phyloP scores from a whole-genome alignment of 2,888 invertebrate genomes.

The Cephalotes varians region DNA sequence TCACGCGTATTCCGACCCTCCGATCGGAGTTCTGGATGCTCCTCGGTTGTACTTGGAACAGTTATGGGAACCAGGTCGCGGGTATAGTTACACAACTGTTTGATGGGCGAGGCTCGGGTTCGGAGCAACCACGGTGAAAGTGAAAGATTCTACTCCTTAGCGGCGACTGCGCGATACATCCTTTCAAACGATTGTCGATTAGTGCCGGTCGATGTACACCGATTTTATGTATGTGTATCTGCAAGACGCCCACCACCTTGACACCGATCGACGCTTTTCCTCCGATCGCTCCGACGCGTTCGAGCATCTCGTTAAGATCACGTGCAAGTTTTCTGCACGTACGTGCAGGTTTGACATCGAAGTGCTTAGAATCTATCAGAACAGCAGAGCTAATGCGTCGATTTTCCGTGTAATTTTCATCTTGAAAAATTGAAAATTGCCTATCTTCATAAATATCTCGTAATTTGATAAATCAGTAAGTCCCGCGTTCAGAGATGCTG shows the following conservation, averaged over 20 bases:
- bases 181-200: constrained; percentile 56
- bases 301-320: constrained; percentile 19
- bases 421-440: constrained; percentile 20
- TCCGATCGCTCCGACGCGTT: constrained; percentile 25
- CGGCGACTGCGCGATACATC: constrained; percentile 33
- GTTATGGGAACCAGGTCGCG: constrained; percentile 83
- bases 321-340: constrained; percentile 19
- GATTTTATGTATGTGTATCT: constrained; percentile 34
- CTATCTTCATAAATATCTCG: neutral
- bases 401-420: neutral
- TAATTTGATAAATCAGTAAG: constrained; percentile 26
- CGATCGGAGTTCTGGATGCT: constrained; percentile 63
- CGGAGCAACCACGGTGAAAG: constrained; percentile 78
- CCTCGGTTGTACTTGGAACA: constrained; percentile 67
- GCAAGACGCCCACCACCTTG: constrained; percentile 49
- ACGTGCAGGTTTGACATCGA: neutral
- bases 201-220: constrained; percentile 47
- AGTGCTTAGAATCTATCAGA: neutral
- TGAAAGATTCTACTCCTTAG: constrained; percentile 74
- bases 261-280: constrained; percentile 44
- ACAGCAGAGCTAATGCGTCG: neutral
- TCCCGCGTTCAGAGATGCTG: neutral
- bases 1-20: constrained; percentile 52
- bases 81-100: constrained; percentile 76
- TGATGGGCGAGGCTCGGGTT: constrained; percentile 80